Evolutionary conservation across 2,113 vertebrate genomes (phyloP).

Genomic region (Peromyscus maniculatus): DNA sequence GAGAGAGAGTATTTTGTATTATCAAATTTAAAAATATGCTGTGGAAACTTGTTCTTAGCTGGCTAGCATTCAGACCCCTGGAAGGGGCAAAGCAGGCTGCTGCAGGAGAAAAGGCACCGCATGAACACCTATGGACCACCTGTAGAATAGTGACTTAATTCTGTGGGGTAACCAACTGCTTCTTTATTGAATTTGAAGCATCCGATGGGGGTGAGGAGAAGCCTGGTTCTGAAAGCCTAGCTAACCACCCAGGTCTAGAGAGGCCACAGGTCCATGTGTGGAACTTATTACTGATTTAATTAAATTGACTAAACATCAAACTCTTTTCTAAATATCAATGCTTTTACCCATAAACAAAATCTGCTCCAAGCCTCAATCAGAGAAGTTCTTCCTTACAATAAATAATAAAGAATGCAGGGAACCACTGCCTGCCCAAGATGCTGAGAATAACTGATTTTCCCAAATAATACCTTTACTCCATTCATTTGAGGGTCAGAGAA

Average conservation of each 20-base stretch:
- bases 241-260: not conserved
- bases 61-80: not conserved
- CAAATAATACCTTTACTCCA: not conserved
- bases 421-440: not conserved
- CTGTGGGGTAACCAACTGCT: not conserved
- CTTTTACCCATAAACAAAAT: not conserved
- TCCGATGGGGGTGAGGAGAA: not conserved
- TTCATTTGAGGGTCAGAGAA: not conserved
- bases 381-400: not conserved
- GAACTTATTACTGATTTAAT: not conserved
- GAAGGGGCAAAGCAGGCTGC: not conserved
- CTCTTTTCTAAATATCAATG: not conserved
- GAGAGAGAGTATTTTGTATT: not conserved
- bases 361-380: not conserved
- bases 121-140: not conserved
- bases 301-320: not conserved
- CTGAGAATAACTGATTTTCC: not conserved
- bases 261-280: not conserved
- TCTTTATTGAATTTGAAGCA: not conserved
- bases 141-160: not conserved
- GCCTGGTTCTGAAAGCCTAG: not conserved
- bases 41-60: not conserved
- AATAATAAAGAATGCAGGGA: not conserved
- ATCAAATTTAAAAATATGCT: not conserved
- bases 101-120: not conserved